These are phyloP conservation scores for Listronotus oregonensis DNA, from an alignment of 1,140 invertebrate species.

Conservation along the genomic window DNA sequence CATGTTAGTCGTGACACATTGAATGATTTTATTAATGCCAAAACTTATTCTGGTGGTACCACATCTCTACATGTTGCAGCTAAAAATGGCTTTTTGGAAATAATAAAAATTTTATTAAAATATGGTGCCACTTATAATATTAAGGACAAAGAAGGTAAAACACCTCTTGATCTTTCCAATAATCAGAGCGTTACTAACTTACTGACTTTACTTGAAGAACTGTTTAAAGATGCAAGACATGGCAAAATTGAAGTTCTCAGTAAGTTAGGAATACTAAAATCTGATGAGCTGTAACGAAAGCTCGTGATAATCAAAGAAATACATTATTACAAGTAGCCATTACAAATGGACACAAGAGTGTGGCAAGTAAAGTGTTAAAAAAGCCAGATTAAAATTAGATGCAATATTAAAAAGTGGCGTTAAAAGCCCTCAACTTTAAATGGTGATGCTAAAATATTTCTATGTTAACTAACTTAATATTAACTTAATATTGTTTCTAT, in stretches of 20 bases:
- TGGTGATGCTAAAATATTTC: too few species aligned
- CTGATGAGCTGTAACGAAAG: constrained; percentile 5
- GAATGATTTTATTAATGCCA: constrained; percentile 10
- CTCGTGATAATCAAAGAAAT: constrained; percentile 13
- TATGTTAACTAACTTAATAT: too few species aligned
- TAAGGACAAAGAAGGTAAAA: constrained; percentile 11
- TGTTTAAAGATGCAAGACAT: background rate
- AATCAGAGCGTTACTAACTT: background rate
- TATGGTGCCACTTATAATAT: constrained; percentile 16
- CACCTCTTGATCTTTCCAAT: background rate
- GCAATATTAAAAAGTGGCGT: too few species aligned
- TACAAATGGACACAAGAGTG: background rate
- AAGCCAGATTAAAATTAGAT: too few species aligned
- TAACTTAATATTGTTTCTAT: too few species aligned
- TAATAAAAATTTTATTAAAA: constrained; percentile 1
- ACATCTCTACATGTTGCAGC: constrained; percentile 14
- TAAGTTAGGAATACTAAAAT: constrained; percentile 2
- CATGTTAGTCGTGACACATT: background rate
- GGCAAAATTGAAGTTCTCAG: constrained; percentile 1
- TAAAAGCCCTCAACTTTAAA: too few species aligned
- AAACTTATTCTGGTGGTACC: background rate
- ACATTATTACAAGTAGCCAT: constrained; percentile 17
- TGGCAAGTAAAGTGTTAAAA: too few species aligned
- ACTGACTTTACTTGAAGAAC: constrained; percentile 1
- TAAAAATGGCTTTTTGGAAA: constrained; percentile 10